Evolutionary conservation across 2,113 vertebrate species (phyloP).

Genomic region (Protomyctophum bolini): DNA sequence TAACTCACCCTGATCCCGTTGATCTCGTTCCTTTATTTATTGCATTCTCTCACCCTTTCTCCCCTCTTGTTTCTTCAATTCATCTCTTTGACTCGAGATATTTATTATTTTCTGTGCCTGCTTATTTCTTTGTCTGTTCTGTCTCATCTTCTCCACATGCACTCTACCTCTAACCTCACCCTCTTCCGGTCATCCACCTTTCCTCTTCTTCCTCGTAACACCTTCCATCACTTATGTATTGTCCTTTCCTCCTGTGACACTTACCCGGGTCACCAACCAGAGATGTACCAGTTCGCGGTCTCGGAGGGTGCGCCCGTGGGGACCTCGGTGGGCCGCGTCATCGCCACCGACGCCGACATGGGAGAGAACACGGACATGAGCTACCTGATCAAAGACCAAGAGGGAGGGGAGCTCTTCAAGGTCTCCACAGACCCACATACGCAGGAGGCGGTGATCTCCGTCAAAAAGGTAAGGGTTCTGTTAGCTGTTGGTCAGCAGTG

Average conservation of each 20-base stretch:
- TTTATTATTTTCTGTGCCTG: constrained; percentile 20
- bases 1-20: neutral
- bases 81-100: constrained; percentile 29
- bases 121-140: constrained; percentile 7
- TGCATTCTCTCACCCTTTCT: constrained; percentile 23
- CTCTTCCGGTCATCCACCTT: too few species aligned
- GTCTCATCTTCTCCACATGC: neutral
- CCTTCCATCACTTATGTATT: neutral
- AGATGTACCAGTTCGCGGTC: constrained; percentile 96
- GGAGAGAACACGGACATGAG: constrained; percentile 98
- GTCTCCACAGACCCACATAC: constrained; percentile 90
- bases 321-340: constrained; percentile 89
- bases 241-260: constrained; percentile 1
- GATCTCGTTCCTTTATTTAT: constrained; percentile 6
- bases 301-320: constrained; percentile 87
- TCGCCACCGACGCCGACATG: constrained; percentile 92
- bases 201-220: constrained; percentile 5
- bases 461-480: constrained; percentile 87
- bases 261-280: constrained; percentile 63
- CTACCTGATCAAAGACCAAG: constrained; percentile 90
- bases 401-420: constrained; percentile 86
- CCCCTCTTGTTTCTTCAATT: constrained; percentile 22
- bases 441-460: constrained; percentile 89
- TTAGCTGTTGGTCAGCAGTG: neutral
- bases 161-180: neutral